A percentile compares a stretch with the other conserved stretches of the same genome.
These are phyloP conservation scores for Cotesia vestalis DNA, from an alignment of 1,140 invertebrate species.

Conservation along the genomic window DNA sequence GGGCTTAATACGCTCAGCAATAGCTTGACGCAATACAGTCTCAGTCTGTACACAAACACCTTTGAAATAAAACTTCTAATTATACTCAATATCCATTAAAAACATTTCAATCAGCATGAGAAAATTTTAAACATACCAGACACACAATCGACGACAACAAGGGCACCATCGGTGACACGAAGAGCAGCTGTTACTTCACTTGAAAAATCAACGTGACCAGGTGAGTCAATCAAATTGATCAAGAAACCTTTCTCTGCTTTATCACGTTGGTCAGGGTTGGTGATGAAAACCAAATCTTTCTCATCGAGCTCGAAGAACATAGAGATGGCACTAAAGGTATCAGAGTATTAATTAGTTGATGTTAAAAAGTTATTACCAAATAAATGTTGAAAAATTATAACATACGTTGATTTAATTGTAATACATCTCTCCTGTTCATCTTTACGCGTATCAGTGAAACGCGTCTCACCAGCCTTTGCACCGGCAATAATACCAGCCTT, in stretches of 20 bases:
- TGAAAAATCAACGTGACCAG: slow-evolving; percentile 99
- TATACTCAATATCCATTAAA: slow-evolving; percentile 11
- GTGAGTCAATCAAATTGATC: slow-evolving; percentile 99
- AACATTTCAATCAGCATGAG: not conserved
- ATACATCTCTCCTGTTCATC: slow-evolving; percentile 99
- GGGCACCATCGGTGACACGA: slow-evolving; percentile 98
- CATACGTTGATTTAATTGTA: slow-evolving; percentile 99
- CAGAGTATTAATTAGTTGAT: slow-evolving; percentile 11
- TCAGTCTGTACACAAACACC: slow-evolving; percentile 99
- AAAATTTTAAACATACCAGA: slow-evolving; percentile 76
- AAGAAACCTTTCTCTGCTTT: slow-evolving; percentile 94
- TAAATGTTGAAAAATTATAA: slow-evolving; percentile 40
- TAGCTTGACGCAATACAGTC: slow-evolving; percentile 98
- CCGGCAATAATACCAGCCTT: slow-evolving; percentile 99
- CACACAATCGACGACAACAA: slow-evolving; percentile 99
- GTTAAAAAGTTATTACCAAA: not conserved
- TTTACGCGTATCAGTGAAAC: slow-evolving; percentile 99
- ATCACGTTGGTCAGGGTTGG: slow-evolving; percentile 86
- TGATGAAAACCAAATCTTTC: slow-evolving; percentile 92
- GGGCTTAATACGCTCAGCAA: slow-evolving; percentile 98
- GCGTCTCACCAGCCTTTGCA: slow-evolving; percentile 97
- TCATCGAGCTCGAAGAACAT: slow-evolving; percentile 97
- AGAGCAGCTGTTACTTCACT: slow-evolving; percentile 98
- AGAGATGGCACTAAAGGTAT: slow-evolving; percentile 86
- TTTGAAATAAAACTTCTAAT: slow-evolving; percentile 59